Percentiles rank a stretch among this genome's conserved stretches.
Evolutionary conservation across 2,797 vertebrate genomes (phyloP).

Genomic region (Poeciliopsis presidionis): DNA sequence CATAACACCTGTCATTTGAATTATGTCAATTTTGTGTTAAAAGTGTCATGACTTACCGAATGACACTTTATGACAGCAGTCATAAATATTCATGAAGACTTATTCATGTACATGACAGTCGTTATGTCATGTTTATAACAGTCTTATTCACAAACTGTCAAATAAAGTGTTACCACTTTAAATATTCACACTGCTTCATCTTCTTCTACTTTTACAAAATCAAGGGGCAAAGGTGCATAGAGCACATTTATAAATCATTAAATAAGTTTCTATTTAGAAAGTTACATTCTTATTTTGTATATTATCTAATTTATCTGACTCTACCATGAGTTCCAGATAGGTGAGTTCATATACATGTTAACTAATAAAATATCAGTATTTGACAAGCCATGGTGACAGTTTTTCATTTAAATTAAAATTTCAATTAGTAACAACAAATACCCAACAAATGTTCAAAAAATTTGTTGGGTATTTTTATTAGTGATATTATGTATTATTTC

Average conservation of each 20-base stretch:
- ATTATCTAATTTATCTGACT: neutral
- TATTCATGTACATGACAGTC: too few relatives aligned
- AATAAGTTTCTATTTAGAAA: neutral
- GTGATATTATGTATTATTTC: neutral
- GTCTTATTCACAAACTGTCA: too few relatives aligned
- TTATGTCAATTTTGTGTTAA: too few relatives aligned
- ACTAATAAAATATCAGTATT: neutral
- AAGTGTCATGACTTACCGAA: too few relatives aligned
- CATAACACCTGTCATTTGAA: too few relatives aligned
- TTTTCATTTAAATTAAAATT: neutral
- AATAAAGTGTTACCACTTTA: neutral
- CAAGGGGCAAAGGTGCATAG: neutral
- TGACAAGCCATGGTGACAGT: neutral
- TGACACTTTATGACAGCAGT: too few relatives aligned
- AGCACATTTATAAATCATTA: neutral
- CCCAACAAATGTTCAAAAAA: neutral
- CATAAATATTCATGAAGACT: too few relatives aligned
- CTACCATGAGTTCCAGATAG: neutral
- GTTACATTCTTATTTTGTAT: neutral
- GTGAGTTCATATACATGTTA: neutral
- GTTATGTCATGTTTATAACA: too few relatives aligned
- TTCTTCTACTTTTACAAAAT: neutral
- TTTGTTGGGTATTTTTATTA: neutral
- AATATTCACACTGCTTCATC: neutral
- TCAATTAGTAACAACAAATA: neutral